Conservation (phyloP, 2,888 invertebrate species). For the Eudasyphora cyanicolor region DNA sequence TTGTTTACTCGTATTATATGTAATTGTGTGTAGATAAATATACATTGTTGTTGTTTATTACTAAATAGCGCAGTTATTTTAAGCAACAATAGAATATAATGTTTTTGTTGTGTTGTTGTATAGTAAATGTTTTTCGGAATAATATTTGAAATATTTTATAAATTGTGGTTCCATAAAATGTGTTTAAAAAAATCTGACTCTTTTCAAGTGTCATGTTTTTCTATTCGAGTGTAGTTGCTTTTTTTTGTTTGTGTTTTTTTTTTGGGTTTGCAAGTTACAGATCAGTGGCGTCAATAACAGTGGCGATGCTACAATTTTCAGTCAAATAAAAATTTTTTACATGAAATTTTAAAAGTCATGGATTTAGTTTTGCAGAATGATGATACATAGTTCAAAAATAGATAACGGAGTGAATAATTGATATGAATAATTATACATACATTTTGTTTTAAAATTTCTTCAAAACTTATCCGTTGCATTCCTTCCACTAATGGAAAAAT, state of each 20-base stretch:
- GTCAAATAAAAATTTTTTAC: too few species aligned
- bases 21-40: conserved; percentile 54
- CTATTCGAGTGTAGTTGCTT: conserved; percentile 48
- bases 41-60: conserved; percentile 36
- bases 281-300: background rate
- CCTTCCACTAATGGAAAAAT: too few species aligned
- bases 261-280: conserved; percentile 3
- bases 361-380: too few species aligned
- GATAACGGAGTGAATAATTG: too few species aligned
- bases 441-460: too few species aligned
- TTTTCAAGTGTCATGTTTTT: conserved; percentile 53
- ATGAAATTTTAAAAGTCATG: too few species aligned
- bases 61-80: conserved; percentile 56
- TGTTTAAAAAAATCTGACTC: conserved; percentile 25
- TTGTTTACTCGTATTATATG: background rate
- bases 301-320: background rate
- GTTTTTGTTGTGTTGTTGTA: conserved; percentile 15
- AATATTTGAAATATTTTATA: conserved; percentile 58
- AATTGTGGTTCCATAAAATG: conserved; percentile 60
- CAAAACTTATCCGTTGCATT: too few species aligned
- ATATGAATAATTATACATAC: too few species aligned
- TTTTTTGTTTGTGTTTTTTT: conserved; percentile 27
- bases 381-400: too few species aligned
- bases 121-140: conserved; percentile 48
- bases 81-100: conserved; percentile 50